Evolutionary conservation across 2,797 vertebrate species (phyloP), one percentile per base, ranked within the genome.

Genomic region (Sandelia bainsii): DNA sequence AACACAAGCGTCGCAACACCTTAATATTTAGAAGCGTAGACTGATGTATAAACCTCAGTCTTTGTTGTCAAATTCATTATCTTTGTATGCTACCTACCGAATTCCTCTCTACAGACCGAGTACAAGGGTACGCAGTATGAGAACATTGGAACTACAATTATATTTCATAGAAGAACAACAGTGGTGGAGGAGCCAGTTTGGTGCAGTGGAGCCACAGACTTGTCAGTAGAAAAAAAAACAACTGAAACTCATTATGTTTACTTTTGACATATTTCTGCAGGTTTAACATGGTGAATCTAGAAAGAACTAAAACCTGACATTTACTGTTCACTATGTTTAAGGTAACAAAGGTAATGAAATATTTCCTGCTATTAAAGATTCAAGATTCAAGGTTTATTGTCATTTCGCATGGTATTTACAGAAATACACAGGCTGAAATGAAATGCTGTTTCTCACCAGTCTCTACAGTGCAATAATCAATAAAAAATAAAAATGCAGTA

Each of bases 361-460:
- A 50, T 73, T 60, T 77, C 29, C 60, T 64, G 46, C 19, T 34
- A 22, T 69, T 50, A 54, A 77, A 61, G 20, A n/a, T n/a, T n/a
- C n/a, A n/a, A n/a, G n/a, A n/a, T n/a, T n/a, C n/a, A n/a, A n/a
- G n/a, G n/a, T n/a, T n/a, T n/a, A n/a, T n/a, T n/a, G n/a, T n/a
- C n/a, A n/a, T n/a, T n/a, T n/a, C n/a, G n/a, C n/a, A n/a, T n/a
- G n/a, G n/a, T n/a, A n/a, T n/a, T n/a, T n/a, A n/a, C n/a, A n/a
- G n/a, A n/a, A n/a, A n/a, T n/a, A n/a, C n/a, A n/a, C n/a, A n/a
- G n/a, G n/a, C n/a, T n/a, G n/a, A n/a, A n/a, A n/a, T n/a, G n/a
- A n/a, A n/a, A n/a, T n/a, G n/a, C n/a, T n/a, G n/a, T n/a, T n/a
- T n/a, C n/a, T n/a, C n/a, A n/a, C n/a, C n/a, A n/a, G n/a, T n/a